Percentiles rank a stretch among this genome's conserved stretches.
Evolutionary conservation across 2,888 invertebrate genomes (phyloP).

Genomic region (Periphyllus acericola): DNA sequence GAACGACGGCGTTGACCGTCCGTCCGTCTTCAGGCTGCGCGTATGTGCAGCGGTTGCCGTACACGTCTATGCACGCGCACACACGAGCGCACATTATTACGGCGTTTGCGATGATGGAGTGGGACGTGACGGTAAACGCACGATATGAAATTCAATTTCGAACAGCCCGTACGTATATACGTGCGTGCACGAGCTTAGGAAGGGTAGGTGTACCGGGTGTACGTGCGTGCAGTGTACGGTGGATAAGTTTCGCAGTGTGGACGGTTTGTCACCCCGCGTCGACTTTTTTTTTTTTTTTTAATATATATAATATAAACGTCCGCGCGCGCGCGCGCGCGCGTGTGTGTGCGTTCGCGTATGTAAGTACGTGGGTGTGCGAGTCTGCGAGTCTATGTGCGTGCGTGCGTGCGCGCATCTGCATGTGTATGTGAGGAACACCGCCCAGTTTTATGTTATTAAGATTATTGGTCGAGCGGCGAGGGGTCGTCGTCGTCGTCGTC

Average conservation of each 20-base stretch:
- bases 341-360: background rate
- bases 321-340: background rate
- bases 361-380: background rate
- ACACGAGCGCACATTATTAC: background rate
- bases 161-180: background rate
- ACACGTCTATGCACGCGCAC: no score
- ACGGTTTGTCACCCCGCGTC: slow-evolving; percentile 9
- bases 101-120: background rate
- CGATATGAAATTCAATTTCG: slow-evolving; percentile 51
- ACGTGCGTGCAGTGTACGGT: background rate
- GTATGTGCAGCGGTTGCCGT: background rate
- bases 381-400: background rate
- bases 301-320: background rate
- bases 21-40: background rate
- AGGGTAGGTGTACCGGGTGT: background rate
- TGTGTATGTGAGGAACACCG: slow-evolving; percentile 41
- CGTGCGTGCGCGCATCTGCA: slow-evolving; percentile 35
- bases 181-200: background rate
- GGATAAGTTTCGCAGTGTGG: slow-evolving; percentile 14
- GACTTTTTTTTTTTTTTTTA: background rate
- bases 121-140: background rate
- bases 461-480: slow-evolving; percentile 52
- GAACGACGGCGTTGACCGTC: background rate
- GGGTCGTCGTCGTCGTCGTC: slow-evolving; percentile 18
- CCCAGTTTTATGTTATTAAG: slow-evolving; percentile 57